Conservation (phyloP, 2,113 vertebrate species). For the Gracilinanus agilis region DNA sequence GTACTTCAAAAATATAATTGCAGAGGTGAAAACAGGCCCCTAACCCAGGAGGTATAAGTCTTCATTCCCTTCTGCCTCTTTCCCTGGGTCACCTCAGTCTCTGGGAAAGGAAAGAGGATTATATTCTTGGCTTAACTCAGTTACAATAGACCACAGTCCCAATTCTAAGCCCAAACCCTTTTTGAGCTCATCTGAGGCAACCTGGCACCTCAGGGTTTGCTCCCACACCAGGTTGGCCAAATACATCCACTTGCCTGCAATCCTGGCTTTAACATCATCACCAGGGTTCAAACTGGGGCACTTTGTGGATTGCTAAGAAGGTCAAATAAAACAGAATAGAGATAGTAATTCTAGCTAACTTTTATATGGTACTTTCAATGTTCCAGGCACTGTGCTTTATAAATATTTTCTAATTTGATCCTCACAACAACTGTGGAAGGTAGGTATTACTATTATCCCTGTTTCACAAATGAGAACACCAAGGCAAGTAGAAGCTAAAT, state of each 20-base stretch:
- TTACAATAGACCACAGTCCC: background rate
- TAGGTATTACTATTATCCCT: background rate
- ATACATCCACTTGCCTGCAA: background rate
- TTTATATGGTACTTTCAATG: background rate
- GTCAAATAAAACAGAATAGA: background rate
- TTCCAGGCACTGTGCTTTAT: background rate
- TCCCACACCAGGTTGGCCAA: too few relatives aligned
- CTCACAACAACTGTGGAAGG: background rate
- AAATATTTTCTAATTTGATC: background rate
- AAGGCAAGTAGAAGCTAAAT: background rate
- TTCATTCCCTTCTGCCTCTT: background rate
- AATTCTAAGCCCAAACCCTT: too few relatives aligned
- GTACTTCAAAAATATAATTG: background rate
- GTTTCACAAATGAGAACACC: background rate
- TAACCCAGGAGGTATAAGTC: background rate
- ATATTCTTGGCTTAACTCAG: background rate
- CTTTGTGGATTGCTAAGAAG: background rate
- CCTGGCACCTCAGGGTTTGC: background rate
- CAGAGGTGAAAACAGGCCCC: too few relatives aligned
- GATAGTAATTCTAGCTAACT: background rate
- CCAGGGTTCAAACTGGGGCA: background rate
- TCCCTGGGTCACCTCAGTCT: too few relatives aligned
- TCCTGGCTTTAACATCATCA: background rate
- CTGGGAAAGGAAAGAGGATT: background rate
- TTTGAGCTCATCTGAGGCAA: background rate